These are phyloP conservation scores for Lepidocyrtinus sp. DNA, from an alignment of 2,888 invertebrate genomes.

Conservation along the genomic window DNA sequence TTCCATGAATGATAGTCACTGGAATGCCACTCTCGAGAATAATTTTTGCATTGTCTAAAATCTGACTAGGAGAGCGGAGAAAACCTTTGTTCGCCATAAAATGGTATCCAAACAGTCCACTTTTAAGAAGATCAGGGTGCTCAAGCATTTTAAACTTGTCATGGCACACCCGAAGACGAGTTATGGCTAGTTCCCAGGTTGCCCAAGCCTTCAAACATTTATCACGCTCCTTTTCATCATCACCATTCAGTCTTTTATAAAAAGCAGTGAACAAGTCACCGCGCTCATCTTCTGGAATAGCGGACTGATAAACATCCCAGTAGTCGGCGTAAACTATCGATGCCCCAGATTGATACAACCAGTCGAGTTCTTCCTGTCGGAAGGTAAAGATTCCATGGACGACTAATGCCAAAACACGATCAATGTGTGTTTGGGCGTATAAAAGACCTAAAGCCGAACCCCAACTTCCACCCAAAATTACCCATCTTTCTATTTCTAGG, in stretches of 20 bases:
- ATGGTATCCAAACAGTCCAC: neutral
- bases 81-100: neutral
- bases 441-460: neutral
- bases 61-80: neutral
- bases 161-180: neutral
- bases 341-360: neutral
- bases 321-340: neutral
- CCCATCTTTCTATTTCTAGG: neutral
- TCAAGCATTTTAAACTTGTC: neutral
- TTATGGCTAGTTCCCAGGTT: neutral
- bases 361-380: neutral
- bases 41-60: conserved; percentile 33
- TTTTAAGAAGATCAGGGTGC: neutral
- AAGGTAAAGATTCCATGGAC: neutral
- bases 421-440: neutral
- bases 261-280: neutral
- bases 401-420: neutral
- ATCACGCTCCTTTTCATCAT: neutral
- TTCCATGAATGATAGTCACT: conserved; percentile 61
- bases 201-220: neutral
- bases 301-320: neutral
- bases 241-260: neutral
- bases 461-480: neutral
- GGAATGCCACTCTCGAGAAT: conserved; percentile 48
- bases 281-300: neutral